A percentile compares a stretch with the other conserved stretches of the same genome.
These are phyloP conservation scores for Muscina levida DNA, from an alignment of 2,888 invertebrate genomes.

Conservation along the genomic window DNA sequence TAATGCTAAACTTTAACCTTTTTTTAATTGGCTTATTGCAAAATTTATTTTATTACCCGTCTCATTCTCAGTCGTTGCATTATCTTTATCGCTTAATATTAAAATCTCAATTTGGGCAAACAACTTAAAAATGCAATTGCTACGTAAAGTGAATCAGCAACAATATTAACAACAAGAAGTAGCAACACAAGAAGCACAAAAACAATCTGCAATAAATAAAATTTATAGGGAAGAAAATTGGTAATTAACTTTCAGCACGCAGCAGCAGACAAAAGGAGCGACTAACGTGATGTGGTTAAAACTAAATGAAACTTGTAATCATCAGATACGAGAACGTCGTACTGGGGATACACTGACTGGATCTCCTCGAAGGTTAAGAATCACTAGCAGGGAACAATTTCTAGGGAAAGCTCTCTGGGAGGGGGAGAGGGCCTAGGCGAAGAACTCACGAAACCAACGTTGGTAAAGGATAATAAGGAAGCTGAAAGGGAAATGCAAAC, in stretches of 20 bases:
- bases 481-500: constrained; percentile 52
- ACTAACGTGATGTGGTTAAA: constrained; percentile 44
- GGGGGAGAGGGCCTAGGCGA: constrained; percentile 4
- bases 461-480: constrained; percentile 52
- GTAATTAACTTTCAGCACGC: constrained; percentile 70
- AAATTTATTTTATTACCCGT: constrained; percentile 3
- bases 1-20: constrained; percentile 11
- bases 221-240: constrained; percentile 75
- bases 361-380: background rate
- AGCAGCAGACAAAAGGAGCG: constrained; percentile 51
- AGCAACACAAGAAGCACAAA: constrained; percentile 24
- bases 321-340: background rate
- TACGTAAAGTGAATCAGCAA: constrained; percentile 41
- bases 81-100: constrained; percentile 34
- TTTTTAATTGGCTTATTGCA: background rate
- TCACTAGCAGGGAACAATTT: background rate
- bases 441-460: constrained; percentile 12
- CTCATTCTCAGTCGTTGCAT: background rate
- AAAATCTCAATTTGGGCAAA: constrained; percentile 30
- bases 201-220: constrained; percentile 71
- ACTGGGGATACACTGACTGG: background rate
- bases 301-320: constrained; percentile 15
- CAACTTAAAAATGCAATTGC: constrained; percentile 62
- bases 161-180: constrained; percentile 8
- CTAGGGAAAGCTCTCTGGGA: constrained; percentile 22